phyloP scores from a whole-genome alignment of 2,113 vertebrate genomes.

The Irena cyanogastra region DNA sequence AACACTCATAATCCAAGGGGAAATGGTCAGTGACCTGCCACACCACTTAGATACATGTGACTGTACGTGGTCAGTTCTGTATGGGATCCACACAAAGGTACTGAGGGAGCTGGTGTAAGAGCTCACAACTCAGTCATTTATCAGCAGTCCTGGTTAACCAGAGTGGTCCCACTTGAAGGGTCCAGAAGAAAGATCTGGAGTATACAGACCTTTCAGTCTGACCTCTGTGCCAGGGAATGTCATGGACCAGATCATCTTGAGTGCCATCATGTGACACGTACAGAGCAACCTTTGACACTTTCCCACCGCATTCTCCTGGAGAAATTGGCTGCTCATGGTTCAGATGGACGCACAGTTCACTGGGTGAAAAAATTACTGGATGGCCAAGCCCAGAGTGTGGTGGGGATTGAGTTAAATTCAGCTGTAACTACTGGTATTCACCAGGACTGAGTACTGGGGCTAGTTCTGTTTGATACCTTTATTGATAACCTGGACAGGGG shows the following conservation, averaged over 20 bases:
- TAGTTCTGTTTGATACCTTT: not conserved
- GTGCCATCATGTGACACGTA: not conserved
- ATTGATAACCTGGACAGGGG: not conserved
- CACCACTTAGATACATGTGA: not conserved
- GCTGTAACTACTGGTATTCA: not conserved
- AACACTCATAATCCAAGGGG: not conserved
- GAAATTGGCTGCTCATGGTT: not conserved
- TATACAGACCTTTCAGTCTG: not conserved
- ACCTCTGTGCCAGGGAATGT: not conserved
- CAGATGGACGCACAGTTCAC: rapidly evolving
- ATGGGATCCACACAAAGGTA: not conserved
- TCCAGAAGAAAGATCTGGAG: not conserved
- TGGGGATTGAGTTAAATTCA: not conserved
- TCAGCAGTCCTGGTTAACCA: not conserved
- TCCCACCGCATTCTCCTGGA: not conserved
- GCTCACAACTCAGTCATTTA: not conserved
- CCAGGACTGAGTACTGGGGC: not conserved
- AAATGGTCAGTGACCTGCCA: not conserved
- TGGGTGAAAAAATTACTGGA: not conserved
- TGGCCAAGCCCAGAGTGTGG: not conserved
- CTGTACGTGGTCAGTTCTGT: not conserved
- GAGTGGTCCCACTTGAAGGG: not conserved
- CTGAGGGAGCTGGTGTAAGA: not conserved
- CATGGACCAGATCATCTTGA: not conserved
- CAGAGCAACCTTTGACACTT: not conserved